Percentiles rank a stretch among this genome's conserved stretches.
Conservation (phyloP, 1,140 invertebrate genomes). For the Cydia strobilella region DNA sequence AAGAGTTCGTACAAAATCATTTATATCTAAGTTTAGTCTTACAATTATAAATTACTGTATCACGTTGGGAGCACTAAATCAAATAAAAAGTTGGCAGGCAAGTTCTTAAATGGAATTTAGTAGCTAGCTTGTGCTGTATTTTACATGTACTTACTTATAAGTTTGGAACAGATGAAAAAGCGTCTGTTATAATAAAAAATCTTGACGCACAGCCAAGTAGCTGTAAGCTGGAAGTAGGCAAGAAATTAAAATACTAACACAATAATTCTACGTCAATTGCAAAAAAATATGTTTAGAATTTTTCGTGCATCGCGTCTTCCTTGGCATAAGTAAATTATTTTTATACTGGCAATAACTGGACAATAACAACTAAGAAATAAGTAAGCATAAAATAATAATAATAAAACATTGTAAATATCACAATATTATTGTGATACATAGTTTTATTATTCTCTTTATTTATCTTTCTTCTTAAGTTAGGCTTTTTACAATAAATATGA, state of each 20-base stretch:
- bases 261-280: no score
- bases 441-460: no score
- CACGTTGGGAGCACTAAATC: constrained; percentile 16
- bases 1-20: not conserved
- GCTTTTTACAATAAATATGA: no score
- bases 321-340: no score
- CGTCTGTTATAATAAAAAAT: not conserved
- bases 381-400: no score
- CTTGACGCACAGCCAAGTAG: not conserved
- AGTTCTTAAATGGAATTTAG: not conserved
- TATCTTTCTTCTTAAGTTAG: no score
- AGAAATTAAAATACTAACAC: not conserved
- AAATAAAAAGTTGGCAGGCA: constrained; percentile 6
- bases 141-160: not conserved
- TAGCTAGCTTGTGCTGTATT: not conserved
- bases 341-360: no score
- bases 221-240: not conserved
- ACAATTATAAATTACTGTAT: not conserved
- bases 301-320: not conserved
- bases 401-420: no score
- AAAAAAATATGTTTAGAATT: not conserved
- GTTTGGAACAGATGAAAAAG: constrained; percentile 3
- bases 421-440: no score
- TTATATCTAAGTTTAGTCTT: not conserved
- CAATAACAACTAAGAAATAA: no score